These are phyloP conservation scores for Rhinoraja longicauda DNA, from an alignment of 2,797 vertebrate genomes.

Conservation along the genomic window DNA sequence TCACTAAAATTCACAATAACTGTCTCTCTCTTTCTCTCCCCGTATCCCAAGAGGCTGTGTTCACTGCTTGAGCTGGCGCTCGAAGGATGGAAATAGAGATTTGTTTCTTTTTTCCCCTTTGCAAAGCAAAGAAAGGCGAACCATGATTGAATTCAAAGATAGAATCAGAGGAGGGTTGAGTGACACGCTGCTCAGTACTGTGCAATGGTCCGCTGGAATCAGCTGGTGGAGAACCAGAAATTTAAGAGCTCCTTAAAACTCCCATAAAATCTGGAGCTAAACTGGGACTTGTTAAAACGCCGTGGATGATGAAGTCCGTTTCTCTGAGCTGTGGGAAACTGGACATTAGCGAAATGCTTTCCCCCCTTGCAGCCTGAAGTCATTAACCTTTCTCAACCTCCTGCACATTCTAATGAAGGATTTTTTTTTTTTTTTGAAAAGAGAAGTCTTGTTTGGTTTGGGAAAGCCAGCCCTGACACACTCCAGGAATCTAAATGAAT, in stretches of 20 bases:
- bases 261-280: neutral
- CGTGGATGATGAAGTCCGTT: neutral
- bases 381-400: neutral
- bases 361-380: slow-evolving; percentile 15
- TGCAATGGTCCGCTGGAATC: neutral
- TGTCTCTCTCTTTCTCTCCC: neutral
- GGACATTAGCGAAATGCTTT: neutral
- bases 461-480: slow-evolving; percentile 11
- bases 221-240: neutral
- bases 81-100: neutral
- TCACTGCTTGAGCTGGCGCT: neutral
- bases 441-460: slow-evolving; percentile 14
- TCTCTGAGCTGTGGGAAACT: slow-evolving; percentile 12
- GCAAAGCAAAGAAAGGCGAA: neutral
- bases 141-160: neutral
- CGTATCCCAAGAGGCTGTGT: neutral
- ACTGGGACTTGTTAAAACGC: neutral
- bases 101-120: neutral
- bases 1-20: neutral
- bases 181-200: neutral
- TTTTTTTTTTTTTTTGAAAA: too few relatives aligned
- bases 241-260: slow-evolving; percentile 1
- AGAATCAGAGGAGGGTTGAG: neutral
- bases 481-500: slow-evolving; percentile 33
- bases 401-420: slow-evolving; percentile 15